Conservation (phyloP, 2,113 vertebrate genomes). For the Ia io region DNA sequence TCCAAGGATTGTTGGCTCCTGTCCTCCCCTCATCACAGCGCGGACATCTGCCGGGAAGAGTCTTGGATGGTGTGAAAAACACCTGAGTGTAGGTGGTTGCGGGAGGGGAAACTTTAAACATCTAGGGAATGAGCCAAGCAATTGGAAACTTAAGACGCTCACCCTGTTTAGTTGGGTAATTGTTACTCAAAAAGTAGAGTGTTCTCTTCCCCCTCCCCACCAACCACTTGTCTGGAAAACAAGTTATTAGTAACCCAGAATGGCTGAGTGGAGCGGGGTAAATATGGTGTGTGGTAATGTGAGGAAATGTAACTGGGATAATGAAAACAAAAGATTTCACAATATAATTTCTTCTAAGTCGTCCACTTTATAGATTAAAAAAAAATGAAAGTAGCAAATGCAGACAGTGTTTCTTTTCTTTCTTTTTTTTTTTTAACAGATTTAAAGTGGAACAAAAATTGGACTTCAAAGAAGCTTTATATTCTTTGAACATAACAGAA, state of each 20-base stretch:
- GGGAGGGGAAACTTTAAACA: neutral
- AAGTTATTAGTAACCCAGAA: neutral
- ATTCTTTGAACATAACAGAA: constrained; percentile 77
- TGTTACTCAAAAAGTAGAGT: neutral
- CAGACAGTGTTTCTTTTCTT: neutral
- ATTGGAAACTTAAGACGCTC: neutral
- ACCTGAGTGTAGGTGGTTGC: neutral
- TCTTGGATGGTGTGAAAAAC: constrained; percentile 14
- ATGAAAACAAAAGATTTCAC: constrained; percentile 34
- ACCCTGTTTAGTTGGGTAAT: neutral
- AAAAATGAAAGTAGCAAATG: neutral
- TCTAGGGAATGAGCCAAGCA: neutral
- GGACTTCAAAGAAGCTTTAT: constrained; percentile 77
- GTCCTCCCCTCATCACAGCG: neutral
- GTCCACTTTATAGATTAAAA: neutral
- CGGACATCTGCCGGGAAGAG: neutral
- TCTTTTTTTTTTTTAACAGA: constrained; percentile 58
- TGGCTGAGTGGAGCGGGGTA: neutral
- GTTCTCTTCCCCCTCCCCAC: neutral
- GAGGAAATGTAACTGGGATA: neutral
- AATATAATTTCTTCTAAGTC: neutral
- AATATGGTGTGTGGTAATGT: neutral
- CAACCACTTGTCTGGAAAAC: neutral
- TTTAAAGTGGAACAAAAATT: constrained; percentile 79
- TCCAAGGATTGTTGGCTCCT: neutral